A percentile compares a stretch with the other conserved stretches of the same genome.
phyloP scores from a whole-genome alignment of 2,113 vertebrate genomes.

The Leptobrachium ailaonicum region DNA sequence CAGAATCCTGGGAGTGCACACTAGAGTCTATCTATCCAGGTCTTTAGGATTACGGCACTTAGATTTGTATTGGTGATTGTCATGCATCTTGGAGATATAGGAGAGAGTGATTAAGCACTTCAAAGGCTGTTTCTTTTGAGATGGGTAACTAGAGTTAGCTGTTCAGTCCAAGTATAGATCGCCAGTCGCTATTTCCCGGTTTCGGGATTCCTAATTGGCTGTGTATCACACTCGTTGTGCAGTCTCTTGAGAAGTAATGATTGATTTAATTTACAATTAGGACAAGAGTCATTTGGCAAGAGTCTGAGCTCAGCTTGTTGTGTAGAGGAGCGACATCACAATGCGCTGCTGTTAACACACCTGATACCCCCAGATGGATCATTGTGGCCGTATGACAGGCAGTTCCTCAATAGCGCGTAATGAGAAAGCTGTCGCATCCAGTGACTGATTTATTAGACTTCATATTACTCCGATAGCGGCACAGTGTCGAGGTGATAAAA shows the following conservation, averaged over 20 bases:
- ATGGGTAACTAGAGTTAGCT: no score
- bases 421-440: background rate
- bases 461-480: background rate
- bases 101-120: no score
- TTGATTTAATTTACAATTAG: slow-evolving; percentile 6
- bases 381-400: slow-evolving; percentile 2
- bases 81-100: no score
- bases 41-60: no score
- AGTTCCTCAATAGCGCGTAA: background rate
- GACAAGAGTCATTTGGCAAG: slow-evolving; percentile 1
- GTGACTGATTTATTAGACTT: slow-evolving; percentile 2
- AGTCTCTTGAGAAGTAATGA: background rate
- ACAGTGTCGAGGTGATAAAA: background rate
- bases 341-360: background rate
- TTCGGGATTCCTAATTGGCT: background rate
- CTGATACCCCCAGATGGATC: slow-evolving; percentile 26
- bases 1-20: no score
- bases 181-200: background rate
- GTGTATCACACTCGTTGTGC: background rate
- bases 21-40: no score
- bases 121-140: no score
- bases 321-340: background rate
- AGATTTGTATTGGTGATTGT: no score
- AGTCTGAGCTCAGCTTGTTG: background rate
- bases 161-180: background rate